These are phyloP conservation scores for Channallabes apus DNA, from an alignment of 2,797 vertebrate species.

Conservation along the genomic window DNA sequence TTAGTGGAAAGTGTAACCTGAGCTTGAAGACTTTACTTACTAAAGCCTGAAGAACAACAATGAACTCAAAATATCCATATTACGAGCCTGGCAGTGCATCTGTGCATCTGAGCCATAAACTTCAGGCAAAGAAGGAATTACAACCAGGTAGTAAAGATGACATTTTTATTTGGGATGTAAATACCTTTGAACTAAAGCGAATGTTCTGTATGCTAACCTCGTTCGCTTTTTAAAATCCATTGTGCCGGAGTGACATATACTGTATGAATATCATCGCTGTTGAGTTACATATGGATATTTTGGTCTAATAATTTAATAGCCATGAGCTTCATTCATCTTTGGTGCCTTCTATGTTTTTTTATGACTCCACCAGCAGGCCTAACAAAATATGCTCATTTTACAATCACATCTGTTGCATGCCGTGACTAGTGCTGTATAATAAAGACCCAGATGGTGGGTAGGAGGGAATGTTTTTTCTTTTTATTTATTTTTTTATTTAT, in stretches of 20 bases:
- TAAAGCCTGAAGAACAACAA: neutral
- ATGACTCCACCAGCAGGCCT: neutral
- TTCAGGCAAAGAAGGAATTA: slow-evolving; percentile 12
- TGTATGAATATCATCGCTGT: neutral
- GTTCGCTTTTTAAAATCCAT: neutral
- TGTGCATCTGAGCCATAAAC: neutral
- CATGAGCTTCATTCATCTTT: neutral
- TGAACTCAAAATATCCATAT: neutral
- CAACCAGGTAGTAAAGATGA: neutral
- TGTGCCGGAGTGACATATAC: neutral
- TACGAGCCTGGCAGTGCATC: neutral
- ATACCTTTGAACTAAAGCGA: neutral
- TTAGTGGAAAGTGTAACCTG: neutral
- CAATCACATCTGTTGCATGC: slow-evolving; percentile 34
- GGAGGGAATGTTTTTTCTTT: neutral
- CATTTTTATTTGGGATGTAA: slow-evolving; percentile 3
- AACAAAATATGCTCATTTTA: slow-evolving; percentile 37
- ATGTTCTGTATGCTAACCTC: neutral
- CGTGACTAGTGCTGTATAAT: slow-evolving; percentile 28
- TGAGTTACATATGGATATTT: neutral
- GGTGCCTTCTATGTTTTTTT: slow-evolving; percentile 12
- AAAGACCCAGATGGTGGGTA: slow-evolving; percentile 40
- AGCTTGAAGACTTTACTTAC: neutral
- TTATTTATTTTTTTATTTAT: neutral
- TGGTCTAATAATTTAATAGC: neutral